Evolutionary conservation across 1,140 invertebrate species (phyloP), one percentile per base, ranked within the genome.

Genomic region (Chironomus tepperi): DNA sequence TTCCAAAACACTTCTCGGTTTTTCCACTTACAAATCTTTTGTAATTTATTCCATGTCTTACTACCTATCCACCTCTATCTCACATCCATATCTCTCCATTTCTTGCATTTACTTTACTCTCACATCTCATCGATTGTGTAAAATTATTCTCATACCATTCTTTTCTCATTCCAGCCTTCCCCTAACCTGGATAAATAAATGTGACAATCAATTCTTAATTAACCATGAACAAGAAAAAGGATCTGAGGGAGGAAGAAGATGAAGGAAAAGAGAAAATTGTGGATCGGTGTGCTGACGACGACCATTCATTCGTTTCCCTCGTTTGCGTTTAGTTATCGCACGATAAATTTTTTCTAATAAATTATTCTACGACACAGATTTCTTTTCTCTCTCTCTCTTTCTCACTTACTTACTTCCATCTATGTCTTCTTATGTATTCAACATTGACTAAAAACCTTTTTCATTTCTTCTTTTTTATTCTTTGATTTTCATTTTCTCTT

Each of bases 171-270:
- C n/a, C 47, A 9, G 10, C 12, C 43, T 2, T 2, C 47, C 12
- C 12, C 8, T n/a, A 57, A 15, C 12, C 47, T n/a, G 47, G 12
- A 57, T 57, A n/a, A 57, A 57, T 12, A 57, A 57, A 57, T 57
- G 47, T n/a, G 12, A n/a, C 47, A 57, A 57, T 57, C 47, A 57
- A 57, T 57, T 57, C 12, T 57, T 57, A 57, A 57, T 57, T 57
- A 57, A 57, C 47, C 47, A 57, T 57, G 47, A 57, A 57, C 47
- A 57, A n/a, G 12, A 15, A 57, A 34, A 34, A 34, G 24, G 24
- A 34, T 34, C 24, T 34, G 47, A 47, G 47, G n/a, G 47, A 57
- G 15, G 12, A 57, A 57, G n/a, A 34, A 2, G 24, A 34, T 3
- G 43, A 47, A 3, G 43, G 8, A 15, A 47, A 15, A 47, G 8